Evolutionary conservation across 2,113 vertebrate genomes (phyloP).

Genomic region (Vulpes ferrilata): DNA sequence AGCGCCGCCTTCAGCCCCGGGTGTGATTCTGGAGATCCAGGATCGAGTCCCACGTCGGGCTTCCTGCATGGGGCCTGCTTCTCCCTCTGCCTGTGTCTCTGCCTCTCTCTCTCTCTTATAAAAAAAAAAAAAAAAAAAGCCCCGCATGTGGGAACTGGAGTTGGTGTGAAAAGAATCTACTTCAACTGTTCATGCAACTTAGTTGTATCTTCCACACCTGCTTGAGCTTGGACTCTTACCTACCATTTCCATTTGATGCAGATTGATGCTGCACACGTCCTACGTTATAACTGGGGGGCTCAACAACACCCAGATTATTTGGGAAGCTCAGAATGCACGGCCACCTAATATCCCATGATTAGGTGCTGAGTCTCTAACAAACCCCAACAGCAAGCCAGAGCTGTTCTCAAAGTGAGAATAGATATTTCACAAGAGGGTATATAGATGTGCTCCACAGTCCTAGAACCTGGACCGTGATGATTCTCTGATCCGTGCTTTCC

Average conservation of each 20-base stretch:
- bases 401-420: not conserved
- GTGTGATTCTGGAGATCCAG: no score
- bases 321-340: not conserved
- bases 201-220: not conserved
- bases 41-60: no score
- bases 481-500: not conserved
- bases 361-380: not conserved
- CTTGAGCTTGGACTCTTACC: not conserved
- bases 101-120: no score
- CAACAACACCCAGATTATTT: not conserved
- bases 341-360: not conserved
- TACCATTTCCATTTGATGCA: not conserved
- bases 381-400: not conserved
- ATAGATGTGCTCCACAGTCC: not conserved
- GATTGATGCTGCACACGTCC: not conserved
- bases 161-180: not conserved
- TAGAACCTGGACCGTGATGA: no score
- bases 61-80: no score
- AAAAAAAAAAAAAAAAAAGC: no score
- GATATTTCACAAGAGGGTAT: not conserved
- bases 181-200: not conserved
- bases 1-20: no score
- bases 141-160: no score
- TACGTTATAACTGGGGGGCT: not conserved
- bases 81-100: no score